These are phyloP conservation scores for Rhamphomyia laevipes DNA, from an alignment of 2,888 invertebrate genomes.

Conservation along the genomic window DNA sequence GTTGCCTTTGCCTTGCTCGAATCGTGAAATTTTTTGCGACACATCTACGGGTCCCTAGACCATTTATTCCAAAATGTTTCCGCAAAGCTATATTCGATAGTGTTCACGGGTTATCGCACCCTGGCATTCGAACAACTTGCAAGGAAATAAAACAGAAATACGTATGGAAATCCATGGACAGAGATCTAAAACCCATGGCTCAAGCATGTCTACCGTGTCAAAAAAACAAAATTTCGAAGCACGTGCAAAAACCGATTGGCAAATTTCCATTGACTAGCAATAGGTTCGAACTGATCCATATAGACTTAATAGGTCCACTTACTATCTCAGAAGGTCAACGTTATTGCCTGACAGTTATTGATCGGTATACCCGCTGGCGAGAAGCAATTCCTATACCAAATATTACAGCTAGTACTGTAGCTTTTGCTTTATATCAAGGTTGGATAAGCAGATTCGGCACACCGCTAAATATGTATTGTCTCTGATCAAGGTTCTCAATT, in stretches of 20 bases:
- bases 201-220: background rate
- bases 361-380: conserved; percentile 17
- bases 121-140: no score
- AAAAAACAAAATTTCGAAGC: background rate
- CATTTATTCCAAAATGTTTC: background rate
- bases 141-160: background rate
- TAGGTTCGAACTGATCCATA: background rate
- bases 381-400: conserved; percentile 16
- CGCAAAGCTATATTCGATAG: conserved; percentile 3
- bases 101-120: no score
- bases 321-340: background rate
- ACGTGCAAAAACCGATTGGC: background rate
- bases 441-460: conserved; percentile 35
- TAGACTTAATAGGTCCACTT: background rate
- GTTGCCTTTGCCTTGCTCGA: background rate
- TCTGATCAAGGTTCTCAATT: conserved; percentile 31
- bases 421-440: conserved; percentile 21
- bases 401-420: conserved; percentile 16
- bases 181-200: background rate
- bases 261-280: background rate
- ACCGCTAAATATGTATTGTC: conserved; percentile 27
- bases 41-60: background rate
- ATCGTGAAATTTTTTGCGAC: conserved; percentile 1
- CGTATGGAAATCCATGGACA: background rate
- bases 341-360: conserved; percentile 24